Evolutionary conservation across 2,797 vertebrate genomes (phyloP).

Genomic region (Phylloscopus collybita): DNA sequence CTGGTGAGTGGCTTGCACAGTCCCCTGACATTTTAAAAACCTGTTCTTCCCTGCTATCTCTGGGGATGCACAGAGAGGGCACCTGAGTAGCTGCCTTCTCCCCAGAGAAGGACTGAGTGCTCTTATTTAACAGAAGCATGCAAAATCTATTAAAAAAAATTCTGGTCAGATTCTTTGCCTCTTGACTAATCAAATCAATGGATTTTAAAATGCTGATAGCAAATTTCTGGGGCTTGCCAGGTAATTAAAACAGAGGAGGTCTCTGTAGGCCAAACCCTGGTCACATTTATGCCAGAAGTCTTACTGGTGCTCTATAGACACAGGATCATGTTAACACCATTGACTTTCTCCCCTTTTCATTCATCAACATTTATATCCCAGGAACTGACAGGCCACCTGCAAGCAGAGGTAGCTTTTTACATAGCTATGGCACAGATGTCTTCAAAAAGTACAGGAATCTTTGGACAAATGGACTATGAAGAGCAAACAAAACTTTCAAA

Average conservation of each 20-base stretch:
- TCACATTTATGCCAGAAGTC: neutral
- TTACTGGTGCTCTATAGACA: neutral
- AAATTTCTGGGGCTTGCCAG: neutral
- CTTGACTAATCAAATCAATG: neutral
- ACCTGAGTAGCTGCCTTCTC: neutral
- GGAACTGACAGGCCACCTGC: neutral
- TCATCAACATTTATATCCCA: neutral
- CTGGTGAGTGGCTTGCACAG: fast-evolving
- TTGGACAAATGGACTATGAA: neutral
- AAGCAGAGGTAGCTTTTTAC: neutral
- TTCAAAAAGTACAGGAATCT: neutral
- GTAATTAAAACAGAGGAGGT: neutral
- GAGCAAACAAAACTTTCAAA: neutral
- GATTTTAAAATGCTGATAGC: neutral
- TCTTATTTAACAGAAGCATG: neutral
- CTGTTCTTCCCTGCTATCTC: neutral
- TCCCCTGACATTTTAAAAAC: neutral
- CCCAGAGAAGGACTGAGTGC: neutral
- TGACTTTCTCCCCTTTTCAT: neutral
- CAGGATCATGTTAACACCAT: neutral
- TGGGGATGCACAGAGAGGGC: neutral
- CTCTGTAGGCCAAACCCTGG: neutral
- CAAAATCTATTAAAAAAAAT: neutral
- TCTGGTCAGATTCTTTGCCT: neutral
- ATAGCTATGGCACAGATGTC: neutral